These are phyloP conservation scores for Andrena chrysosceles DNA, from an alignment of 2,888 invertebrate genomes.

Conservation along the genomic window DNA sequence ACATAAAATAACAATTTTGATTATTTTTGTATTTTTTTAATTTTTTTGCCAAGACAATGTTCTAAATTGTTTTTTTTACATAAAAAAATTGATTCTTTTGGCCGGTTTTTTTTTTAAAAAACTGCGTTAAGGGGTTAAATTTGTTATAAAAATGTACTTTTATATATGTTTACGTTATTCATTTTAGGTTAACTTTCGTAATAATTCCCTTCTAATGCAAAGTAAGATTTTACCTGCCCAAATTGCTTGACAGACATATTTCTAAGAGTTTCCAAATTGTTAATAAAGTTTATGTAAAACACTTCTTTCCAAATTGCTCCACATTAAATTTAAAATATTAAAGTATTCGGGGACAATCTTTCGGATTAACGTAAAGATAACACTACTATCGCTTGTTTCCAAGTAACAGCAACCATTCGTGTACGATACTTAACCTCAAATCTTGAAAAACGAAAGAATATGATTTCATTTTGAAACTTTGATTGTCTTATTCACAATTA, in stretches of 20 bases:
- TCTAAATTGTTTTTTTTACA: too few species aligned
- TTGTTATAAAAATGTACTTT: neutral
- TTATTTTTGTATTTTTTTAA: too few species aligned
- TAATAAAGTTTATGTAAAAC: neutral
- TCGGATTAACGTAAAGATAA: neutral
- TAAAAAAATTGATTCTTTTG: too few species aligned
- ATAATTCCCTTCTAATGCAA: neutral
- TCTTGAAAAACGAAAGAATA: too few species aligned
- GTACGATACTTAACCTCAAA: too few species aligned
- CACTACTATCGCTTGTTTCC: neutral
- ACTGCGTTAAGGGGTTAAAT: too few species aligned
- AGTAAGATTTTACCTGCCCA: constrained; percentile 3
- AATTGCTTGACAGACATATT: constrained; percentile 19
- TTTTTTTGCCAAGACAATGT: too few species aligned
- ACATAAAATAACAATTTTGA: too few species aligned
- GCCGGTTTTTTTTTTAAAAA: too few species aligned
- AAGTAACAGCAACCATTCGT: too few species aligned
- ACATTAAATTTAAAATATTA: neutral
- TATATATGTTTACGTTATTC: neutral
- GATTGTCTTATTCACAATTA: too few species aligned
- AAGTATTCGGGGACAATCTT: neutral
- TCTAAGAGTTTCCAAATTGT: neutral
- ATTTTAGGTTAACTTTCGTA: constrained; percentile 20
- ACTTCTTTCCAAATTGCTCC: neutral
- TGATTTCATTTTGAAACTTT: too few species aligned